Conservation (phyloP, 2,888 invertebrate genomes). For the Drosophila aldrichi region DNA sequence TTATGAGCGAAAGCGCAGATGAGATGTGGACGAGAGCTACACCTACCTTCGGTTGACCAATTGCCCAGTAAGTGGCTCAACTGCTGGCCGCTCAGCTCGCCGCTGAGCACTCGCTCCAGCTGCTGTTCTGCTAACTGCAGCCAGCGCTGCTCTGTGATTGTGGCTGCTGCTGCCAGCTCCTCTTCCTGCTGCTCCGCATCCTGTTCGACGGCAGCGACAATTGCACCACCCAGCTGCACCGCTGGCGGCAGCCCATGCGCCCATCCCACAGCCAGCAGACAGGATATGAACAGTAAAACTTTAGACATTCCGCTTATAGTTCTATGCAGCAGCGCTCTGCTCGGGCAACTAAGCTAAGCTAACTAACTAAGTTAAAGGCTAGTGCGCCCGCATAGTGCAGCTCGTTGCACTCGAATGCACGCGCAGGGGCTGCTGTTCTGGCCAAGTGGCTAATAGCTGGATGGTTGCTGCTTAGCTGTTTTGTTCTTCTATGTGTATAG, state of each 20-base stretch:
- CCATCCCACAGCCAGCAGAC: conserved; percentile 25
- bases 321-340: conserved; percentile 56
- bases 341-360: conserved; percentile 40
- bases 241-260: conserved; percentile 44
- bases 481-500: conserved; percentile 47
- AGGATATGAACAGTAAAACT: conserved; percentile 39
- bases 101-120: conserved; percentile 48
- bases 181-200: conserved; percentile 47
- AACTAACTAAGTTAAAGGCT: conserved; percentile 17
- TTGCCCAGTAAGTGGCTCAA: conserved; percentile 31
- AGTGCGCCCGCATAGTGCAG: conserved; percentile 34
- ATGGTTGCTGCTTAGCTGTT: conserved; percentile 34
- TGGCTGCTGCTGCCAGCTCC: conserved; percentile 13
- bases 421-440: conserved; percentile 39
- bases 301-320: conserved; percentile 44
- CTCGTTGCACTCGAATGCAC: conserved; percentile 68
- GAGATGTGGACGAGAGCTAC: neutral
- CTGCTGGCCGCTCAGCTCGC: conserved; percentile 46
- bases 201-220: conserved; percentile 69
- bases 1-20: conserved; percentile 1
- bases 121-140: conserved; percentile 38
- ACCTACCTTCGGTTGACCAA: conserved; percentile 66
- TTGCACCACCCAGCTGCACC: conserved; percentile 63
- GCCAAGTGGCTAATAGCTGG: conserved; percentile 46
- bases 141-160: conserved; percentile 29